Evolutionary conservation across 2,797 vertebrate species (phyloP), one percentile per base, ranked within the genome.

Genomic region (Falco berigora): DNA sequence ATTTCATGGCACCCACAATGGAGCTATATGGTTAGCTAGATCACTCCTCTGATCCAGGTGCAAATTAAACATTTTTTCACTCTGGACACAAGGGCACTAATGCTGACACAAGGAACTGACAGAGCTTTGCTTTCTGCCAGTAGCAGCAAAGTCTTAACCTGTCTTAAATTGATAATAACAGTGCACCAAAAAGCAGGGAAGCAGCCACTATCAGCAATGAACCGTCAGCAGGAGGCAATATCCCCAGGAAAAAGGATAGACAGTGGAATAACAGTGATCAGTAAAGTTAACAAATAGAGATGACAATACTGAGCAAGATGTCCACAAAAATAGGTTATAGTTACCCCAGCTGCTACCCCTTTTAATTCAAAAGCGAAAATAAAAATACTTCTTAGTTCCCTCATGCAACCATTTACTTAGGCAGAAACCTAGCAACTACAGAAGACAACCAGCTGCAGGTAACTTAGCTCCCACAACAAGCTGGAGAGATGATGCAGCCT

Each of bases 1-100:
- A 6, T 18, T 44, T 47, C 27, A 17, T 1, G 16, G 28, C n/a
- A 36, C 23, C 44, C 11, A 2, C 9, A 19, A 2, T 0, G 2
- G 58, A 38, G 63, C 46, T 34, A 5, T 6, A 17, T 1, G 46
- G 59, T n/a, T 21, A 32, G 30, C 42, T 62, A 47, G 24, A 34
- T 12, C 55, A 22, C 25, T 24, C 14, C 56, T 32, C 22, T 8
- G 36, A 47, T 10, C 67, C n/a, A 20, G 27, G 40, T 2, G 1
- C 55, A 30, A 8, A 55, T 44, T n/a, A 8, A n/a, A 59, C 63
- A 27, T 7, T 32, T 7, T 5, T 20, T 15, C 53, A 8, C 34
- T 11, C 16, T 3, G 4, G n/a, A 44, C 36, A n/a, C 17, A 22
- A 2, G 5, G 20, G 18, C 76, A 50, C 36, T 22, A 64, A n/a